Evolutionary conservation across 1,140 invertebrate genomes (phyloP).

Genomic region (Zeugodacus cucurbitae): DNA sequence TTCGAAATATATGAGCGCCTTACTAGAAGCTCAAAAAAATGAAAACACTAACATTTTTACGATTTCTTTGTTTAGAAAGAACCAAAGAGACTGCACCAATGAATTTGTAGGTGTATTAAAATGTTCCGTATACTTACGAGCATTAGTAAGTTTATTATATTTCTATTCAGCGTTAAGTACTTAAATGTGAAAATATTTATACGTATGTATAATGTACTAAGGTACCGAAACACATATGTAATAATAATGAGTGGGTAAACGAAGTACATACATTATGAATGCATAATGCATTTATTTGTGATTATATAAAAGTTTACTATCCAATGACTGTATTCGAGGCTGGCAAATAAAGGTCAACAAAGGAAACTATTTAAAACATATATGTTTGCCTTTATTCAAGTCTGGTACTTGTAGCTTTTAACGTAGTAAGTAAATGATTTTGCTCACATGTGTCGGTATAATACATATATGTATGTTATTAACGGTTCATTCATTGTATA

Average conservation of each 20-base stretch:
- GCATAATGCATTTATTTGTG: background rate
- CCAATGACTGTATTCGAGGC: constrained; percentile 1
- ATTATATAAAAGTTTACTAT: background rate
- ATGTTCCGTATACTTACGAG: too few relatives aligned
- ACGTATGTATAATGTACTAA: background rate
- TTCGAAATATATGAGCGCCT: too few relatives aligned
- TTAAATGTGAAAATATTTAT: background rate
- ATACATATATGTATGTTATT: background rate
- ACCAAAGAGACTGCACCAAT: too few relatives aligned
- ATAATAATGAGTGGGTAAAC: too few relatives aligned
- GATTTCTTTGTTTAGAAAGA: too few relatives aligned
- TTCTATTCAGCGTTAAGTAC: background rate
- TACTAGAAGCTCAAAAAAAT: too few relatives aligned
- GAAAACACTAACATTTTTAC: too few relatives aligned
- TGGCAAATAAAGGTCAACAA: constrained; percentile 63
- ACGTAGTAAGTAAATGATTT: background rate
- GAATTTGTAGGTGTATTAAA: too few relatives aligned
- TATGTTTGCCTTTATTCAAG: background rate
- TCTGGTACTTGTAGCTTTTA: background rate
- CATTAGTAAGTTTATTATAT: too few relatives aligned
- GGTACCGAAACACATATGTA: background rate
- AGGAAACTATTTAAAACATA: constrained; percentile 59
- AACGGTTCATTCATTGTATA: background rate
- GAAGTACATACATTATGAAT: background rate
- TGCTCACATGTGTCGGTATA: background rate